Conservation (phyloP, 2,113 vertebrate genomes). For the Polypterus bichir region DNA sequence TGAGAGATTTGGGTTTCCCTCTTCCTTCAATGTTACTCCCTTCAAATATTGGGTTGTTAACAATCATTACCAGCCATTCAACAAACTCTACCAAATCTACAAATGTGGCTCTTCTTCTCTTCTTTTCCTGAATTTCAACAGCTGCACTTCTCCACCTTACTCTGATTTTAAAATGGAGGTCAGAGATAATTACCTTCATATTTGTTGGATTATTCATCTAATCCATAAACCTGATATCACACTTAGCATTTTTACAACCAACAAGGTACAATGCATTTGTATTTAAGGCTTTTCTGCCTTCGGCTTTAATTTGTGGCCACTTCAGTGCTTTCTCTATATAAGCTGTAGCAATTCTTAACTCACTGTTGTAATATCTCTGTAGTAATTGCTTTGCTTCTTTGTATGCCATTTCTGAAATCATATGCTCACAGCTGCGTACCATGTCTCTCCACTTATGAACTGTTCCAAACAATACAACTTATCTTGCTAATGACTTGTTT, state of each 20-base stretch:
- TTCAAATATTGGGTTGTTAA: constrained; percentile 1
- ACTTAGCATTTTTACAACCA: constrained; percentile 9
- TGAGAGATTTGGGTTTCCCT: not conserved
- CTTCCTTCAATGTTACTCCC: not conserved
- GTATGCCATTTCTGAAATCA: not conserved
- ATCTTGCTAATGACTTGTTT: not conserved
- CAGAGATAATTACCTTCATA: constrained; percentile 3
- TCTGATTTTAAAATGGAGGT: constrained; percentile 10
- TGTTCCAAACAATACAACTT: constrained; percentile 1
- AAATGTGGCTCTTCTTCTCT: constrained; percentile 8
- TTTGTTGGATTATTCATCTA: constrained; percentile 9
- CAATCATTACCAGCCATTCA: constrained; percentile 5
- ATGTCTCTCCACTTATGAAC: not conserved
- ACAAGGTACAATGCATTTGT: constrained; percentile 6
- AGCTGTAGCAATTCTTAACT: constrained; percentile 2
- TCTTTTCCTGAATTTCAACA: constrained; percentile 11
- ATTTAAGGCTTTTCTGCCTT: constrained; percentile 3
- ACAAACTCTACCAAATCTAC: constrained; percentile 10
- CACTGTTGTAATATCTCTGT: not conserved
- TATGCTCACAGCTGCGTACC: not conserved
- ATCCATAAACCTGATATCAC: constrained; percentile 8
- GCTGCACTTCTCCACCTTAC: constrained; percentile 11
- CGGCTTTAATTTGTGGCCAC: constrained; percentile 10
- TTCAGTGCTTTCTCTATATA: constrained; percentile 5
- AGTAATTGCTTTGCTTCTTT: not conserved